Evolutionary conservation across 2,113 vertebrate genomes (phyloP), one percentile per base, ranked within the genome.

Genomic region (Solea senegalensis): DNA sequence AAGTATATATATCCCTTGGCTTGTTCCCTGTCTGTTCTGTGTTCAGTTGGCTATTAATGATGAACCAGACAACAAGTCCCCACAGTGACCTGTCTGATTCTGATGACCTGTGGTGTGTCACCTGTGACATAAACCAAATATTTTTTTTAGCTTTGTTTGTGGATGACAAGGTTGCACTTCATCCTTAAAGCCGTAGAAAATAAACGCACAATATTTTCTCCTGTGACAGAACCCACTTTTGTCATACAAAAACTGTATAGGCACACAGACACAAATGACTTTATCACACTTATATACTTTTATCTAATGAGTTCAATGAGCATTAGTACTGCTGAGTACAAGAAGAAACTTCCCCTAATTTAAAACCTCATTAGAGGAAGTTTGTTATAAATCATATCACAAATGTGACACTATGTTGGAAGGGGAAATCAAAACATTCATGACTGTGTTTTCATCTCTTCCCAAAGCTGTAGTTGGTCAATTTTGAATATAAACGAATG

Each of bases 61-160:
- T 10, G 91, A 72, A 76, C 88, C 87, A 51, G 89, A 75, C 83
- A 62, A 49, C 74, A 85, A 93, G 90, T 93, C 87, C 34, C 76
- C 9, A 5, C 59, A 50, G 48, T 28, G 91, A 88, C 83, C 65
- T 60, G 88, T 91, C 88, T 91, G 84, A 60, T 71, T 91, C 91
- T 81, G 93, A 94, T 45, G 49, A 70, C 48, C 70, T 60, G 59
- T 57, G 82, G 59, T 67, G 62, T 63, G 70, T 75, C 72, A 15
- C 80, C 77, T 86, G 34, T 50, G 0, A 45, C 16, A 14, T 52
- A 34, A 49, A 85, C 80, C 76, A 80, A 85, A 78, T 61, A 51
- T 6, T 0, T 9, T 9, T 56, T 0, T 49, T 27, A 21, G 9
- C 27, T 50, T 9, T 45, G 16, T 60, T 9, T 63, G 26, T 61